Percentiles rank a stretch among this genome's conserved stretches.
Conservation (phyloP, 2,113 vertebrate species). For the Psephotus haematonotus region DNA sequence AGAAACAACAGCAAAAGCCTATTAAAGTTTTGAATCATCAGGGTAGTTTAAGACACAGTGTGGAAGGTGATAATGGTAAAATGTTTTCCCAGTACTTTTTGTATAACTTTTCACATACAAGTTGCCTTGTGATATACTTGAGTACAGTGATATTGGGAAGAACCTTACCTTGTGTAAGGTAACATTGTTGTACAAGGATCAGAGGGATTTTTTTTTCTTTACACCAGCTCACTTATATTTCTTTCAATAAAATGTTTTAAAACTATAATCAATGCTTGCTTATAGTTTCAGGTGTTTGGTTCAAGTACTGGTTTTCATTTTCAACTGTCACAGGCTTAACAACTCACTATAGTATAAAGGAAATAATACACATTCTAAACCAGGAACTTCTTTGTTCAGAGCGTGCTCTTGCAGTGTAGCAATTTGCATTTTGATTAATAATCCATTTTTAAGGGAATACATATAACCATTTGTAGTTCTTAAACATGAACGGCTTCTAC, state of each 20-base stretch:
- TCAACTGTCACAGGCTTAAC: constrained; percentile 52
- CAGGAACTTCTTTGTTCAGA: constrained; percentile 24
- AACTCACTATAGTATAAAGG: constrained; percentile 37
- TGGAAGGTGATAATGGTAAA: background rate
- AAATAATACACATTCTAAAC: constrained; percentile 33
- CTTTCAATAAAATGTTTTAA: constrained; percentile 48
- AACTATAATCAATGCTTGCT: background rate
- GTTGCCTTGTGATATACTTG: constrained; percentile 24
- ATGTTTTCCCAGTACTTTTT: background rate
- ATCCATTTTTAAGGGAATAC: background rate
- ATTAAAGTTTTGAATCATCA: background rate
- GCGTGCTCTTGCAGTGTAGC: background rate
- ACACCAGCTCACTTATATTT: background rate
- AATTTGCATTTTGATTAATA: constrained; percentile 66
- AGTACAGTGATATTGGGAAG: background rate
- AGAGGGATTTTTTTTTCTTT: background rate
- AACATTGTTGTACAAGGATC: background rate
- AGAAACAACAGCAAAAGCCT: background rate
- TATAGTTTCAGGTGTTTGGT: constrained; percentile 55
- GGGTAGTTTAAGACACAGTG: background rate
- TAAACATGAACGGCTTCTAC: background rate
- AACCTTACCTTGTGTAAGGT: background rate
- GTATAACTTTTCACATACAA: constrained; percentile 48
- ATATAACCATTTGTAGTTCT: background rate
- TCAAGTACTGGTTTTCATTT: constrained; percentile 28